phyloP scores from a whole-genome alignment of 2,113 vertebrate species.

The Gambusia holbrooki region DNA sequence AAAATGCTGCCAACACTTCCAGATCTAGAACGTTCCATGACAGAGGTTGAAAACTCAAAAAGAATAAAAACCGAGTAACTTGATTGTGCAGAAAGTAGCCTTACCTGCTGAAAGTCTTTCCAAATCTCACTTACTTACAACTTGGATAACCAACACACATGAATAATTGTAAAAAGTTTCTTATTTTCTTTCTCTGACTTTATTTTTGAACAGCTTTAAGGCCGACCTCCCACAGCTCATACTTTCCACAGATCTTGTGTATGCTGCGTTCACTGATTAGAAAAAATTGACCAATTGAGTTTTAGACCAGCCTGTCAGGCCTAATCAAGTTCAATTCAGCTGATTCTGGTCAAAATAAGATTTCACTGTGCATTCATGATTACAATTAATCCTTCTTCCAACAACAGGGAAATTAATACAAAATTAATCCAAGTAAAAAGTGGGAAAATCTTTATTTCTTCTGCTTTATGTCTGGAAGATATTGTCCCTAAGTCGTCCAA shows the following conservation, averaged over 20 bases:
- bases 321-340: neutral
- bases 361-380: neutral
- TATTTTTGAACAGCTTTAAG: neutral
- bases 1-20: neutral
- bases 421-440: slow-evolving; percentile 15
- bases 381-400: neutral
- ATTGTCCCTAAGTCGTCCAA: slow-evolving; percentile 16
- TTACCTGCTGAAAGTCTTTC: neutral
- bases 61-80: neutral
- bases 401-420: slow-evolving; percentile 11
- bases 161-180: neutral
- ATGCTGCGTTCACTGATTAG: too few species aligned
- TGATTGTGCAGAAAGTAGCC: neutral
- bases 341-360: neutral
- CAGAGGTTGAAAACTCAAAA: neutral
- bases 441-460: slow-evolving; percentile 53
- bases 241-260: too few species aligned
- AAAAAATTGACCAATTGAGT: neutral
- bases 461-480: slow-evolving; percentile 7
- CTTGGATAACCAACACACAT: too few species aligned
- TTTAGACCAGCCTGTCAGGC: neutral
- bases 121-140: neutral
- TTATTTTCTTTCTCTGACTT: neutral
- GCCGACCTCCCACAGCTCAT: too few species aligned
- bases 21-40: neutral